phyloP scores from a whole-genome alignment of 2,113 vertebrate genomes.

The Bos indicus region DNA sequence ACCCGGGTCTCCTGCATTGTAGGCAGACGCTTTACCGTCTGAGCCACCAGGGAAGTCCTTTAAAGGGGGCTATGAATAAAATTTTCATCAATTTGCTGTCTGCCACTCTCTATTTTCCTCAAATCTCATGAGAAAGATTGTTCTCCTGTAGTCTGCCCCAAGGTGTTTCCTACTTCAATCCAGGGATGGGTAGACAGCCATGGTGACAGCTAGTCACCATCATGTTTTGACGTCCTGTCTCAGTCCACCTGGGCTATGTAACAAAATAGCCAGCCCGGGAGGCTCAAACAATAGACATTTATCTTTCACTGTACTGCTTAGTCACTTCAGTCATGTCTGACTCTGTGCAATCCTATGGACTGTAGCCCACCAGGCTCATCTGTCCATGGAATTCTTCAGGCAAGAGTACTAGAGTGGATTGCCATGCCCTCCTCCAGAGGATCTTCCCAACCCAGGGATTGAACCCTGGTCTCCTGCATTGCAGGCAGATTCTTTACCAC shows the following conservation, averaged over 20 bases:
- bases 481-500: not conserved
- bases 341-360: not conserved
- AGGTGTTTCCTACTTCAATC: not conserved
- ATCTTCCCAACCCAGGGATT: not conserved
- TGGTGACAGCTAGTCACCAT: not conserved
- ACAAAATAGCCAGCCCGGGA: not conserved
- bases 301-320: not conserved
- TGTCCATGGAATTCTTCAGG: not conserved
- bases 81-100: not conserved
- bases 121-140: not conserved
- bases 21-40: not conserved
- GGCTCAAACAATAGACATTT: not conserved
- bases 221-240: not conserved
- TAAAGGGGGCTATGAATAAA: not conserved
- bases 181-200: not conserved
- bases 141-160: not conserved
- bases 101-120: not conserved
- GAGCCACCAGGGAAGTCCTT: not conserved
- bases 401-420: not conserved
- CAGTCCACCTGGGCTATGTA: not conserved
- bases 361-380: not conserved
- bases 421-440: not conserved
- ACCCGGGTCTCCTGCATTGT: rapidly evolving
- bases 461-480: not conserved
- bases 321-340: not conserved